Evolutionary conservation across 2,888 invertebrate genomes (phyloP), one percentile per base, ranked within the genome.

Genomic region (Nesidiocoris tenuis): DNA sequence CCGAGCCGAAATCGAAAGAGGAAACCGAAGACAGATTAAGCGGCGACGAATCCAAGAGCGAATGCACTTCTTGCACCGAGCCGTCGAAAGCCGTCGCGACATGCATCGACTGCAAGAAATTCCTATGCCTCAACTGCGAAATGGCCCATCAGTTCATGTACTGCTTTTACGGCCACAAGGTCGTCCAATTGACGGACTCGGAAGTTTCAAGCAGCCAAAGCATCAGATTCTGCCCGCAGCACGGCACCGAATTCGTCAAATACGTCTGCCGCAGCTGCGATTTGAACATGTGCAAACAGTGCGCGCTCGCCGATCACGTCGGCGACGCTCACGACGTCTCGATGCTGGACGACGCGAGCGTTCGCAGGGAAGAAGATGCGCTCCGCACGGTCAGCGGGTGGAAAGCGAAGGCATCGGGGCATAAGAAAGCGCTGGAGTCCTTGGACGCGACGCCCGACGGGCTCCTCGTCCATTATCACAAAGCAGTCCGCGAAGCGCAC

Each of bases 121-220:
- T 93, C 84, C 89, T 99, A 81, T 98, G 98, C 86, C 91, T 94
- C 77, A 96, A 96, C 84, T 98, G 98, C 89, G 95, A 96, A 82
- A 96, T 96, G 91, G 98, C 98, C 79, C 98, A 98, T 86, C 95
- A 97, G 86, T 96, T 94, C 84, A 98, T 98, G 97, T 96, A 97
- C 85, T 98, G 97, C 84, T 98, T 98, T 85, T 96, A 96, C 84
- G 96, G 96, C 79, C 97, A 98, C 85, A 90, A 95, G 76, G 95
- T 97, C 77, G 88, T 93, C 81, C 84, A 84, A 74, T 82, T 87
- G 84, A 86, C 76, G 82, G 82, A 18, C 7, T 70, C n/a, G 57
- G 56, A 19, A 24, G 19, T 0, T 79, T 79, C 18, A 84, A 85
- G 83, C 87, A 78, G 77, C 19, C 84, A 85, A 83, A 87, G 88